phyloP scores from a whole-genome alignment of 2,797 vertebrate species.

The Gallinago nigripennis region DNA sequence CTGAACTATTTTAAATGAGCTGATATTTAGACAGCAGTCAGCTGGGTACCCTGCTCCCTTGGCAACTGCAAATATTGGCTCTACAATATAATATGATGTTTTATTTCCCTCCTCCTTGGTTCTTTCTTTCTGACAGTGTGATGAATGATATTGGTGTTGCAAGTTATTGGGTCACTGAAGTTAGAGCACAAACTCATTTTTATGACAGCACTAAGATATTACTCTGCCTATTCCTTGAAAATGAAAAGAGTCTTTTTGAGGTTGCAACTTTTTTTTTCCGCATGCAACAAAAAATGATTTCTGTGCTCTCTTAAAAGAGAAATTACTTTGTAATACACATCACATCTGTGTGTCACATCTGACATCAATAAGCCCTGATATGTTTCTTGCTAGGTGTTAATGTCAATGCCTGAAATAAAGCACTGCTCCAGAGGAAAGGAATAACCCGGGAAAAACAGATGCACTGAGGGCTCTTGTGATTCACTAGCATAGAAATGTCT shows the following conservation, averaged over 20 bases:
- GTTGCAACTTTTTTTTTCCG: neutral
- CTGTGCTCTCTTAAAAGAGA: neutral
- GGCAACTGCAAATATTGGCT: neutral
- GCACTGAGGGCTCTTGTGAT: neutral
- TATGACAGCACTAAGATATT: conserved; percentile 32
- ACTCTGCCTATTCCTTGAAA: conserved; percentile 28
- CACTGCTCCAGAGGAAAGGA: neutral
- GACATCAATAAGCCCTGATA: neutral
- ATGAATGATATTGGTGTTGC: conserved; percentile 41
- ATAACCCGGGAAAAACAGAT: neutral
- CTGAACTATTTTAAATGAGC: neutral
- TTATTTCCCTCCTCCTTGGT: neutral
- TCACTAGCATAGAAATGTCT: neutral
- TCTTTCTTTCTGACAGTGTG: conserved; percentile 38
- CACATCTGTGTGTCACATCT: neutral
- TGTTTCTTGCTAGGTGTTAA: neutral
- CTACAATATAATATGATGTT: neutral
- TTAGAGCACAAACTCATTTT: conserved; percentile 43
- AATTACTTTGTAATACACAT: neutral
- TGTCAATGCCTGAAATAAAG: neutral
- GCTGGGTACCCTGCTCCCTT: neutral
- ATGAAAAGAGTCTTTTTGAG: conserved; percentile 16
- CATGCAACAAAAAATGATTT: neutral
- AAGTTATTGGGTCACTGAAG: conserved; percentile 43
- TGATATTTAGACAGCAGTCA: conserved; percentile 9